Percentiles rank a stretch among this genome's conserved stretches.
These are phyloP conservation scores for Nyctibius grandis DNA, from an alignment of 2,797 vertebrate genomes.

Conservation along the genomic window DNA sequence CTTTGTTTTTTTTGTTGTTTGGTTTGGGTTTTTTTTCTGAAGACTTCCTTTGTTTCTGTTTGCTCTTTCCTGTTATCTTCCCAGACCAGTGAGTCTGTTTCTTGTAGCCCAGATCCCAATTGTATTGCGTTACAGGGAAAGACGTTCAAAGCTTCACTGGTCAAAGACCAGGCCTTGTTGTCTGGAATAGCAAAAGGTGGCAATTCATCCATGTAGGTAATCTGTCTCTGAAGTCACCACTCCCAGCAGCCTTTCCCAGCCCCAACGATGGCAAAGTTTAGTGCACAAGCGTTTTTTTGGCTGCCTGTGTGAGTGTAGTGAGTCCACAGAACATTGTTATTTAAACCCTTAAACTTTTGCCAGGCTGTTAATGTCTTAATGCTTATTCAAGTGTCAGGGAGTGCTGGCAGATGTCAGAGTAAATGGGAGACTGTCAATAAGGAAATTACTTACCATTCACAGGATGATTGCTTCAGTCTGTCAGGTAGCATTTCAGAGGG, in stretches of 20 bases:
- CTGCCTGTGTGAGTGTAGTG: not conserved
- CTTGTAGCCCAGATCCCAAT: not conserved
- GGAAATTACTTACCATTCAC: constrained; percentile 71
- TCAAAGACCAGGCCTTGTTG: not conserved
- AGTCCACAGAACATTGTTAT: constrained; percentile 54
- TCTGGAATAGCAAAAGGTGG: not conserved
- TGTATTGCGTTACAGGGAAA: not conserved
- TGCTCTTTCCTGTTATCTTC: not conserved
- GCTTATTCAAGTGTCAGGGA: constrained; percentile 73
- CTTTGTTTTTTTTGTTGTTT: not conserved
- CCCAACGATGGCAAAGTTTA: not conserved
- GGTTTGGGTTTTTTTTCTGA: not conserved
- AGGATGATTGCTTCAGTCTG: constrained; percentile 62
- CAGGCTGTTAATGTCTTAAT: constrained; percentile 75
- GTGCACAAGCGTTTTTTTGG: not conserved
- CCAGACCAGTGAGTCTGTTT: not conserved
- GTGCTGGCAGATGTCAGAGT: constrained; percentile 72
- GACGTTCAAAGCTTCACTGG: not conserved
- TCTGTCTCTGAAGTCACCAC: not conserved
- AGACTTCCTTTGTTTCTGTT: not conserved
- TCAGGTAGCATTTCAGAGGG: constrained; percentile 61
- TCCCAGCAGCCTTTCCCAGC: not conserved
- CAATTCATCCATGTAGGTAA: not conserved
- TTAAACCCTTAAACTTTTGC: constrained; percentile 62
- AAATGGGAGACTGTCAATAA: constrained; percentile 72